Conservation (phyloP, 2,113 vertebrate genomes). For the Heptranchias perlo region DNA sequence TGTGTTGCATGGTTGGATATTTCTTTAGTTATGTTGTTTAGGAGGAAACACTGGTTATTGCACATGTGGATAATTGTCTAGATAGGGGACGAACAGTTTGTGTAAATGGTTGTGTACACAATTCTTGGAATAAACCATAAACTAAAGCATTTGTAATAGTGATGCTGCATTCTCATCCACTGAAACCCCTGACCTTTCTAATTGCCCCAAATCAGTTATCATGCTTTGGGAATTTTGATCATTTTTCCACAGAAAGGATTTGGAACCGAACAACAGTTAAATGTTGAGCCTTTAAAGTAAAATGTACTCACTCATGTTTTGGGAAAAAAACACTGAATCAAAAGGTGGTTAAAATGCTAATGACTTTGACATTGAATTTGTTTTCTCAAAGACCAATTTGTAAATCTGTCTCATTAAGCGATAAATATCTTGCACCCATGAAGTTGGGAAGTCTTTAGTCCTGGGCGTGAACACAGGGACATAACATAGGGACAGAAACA, state of each 20-base stretch:
- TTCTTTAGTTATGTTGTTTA: neutral
- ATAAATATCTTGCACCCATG: neutral
- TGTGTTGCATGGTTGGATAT: neutral
- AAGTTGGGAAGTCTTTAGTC: neutral
- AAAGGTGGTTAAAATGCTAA: neutral
- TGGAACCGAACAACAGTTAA: neutral
- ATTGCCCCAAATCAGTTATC: neutral
- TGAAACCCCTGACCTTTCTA: neutral
- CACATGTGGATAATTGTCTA: neutral
- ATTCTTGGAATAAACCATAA: neutral
- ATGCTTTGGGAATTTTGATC: neutral
- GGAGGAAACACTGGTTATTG: neutral
- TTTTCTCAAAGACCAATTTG: neutral
- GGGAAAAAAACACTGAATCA: neutral
- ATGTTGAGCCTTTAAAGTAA: neutral
- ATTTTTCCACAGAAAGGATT: neutral
- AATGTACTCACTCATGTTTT: no score
- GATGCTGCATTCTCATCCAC: neutral
- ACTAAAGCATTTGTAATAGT: neutral
- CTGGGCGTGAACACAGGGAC: neutral
- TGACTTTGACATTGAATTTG: conserved; percentile 2
- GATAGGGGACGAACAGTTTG: neutral
- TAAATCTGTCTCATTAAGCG: neutral
- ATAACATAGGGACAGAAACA: neutral
- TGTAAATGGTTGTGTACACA: neutral